A percentile compares a stretch with the other conserved stretches of the same genome.
Evolutionary conservation across 2,888 invertebrate genomes (phyloP).

Genomic region (Cantharis nigra): DNA sequence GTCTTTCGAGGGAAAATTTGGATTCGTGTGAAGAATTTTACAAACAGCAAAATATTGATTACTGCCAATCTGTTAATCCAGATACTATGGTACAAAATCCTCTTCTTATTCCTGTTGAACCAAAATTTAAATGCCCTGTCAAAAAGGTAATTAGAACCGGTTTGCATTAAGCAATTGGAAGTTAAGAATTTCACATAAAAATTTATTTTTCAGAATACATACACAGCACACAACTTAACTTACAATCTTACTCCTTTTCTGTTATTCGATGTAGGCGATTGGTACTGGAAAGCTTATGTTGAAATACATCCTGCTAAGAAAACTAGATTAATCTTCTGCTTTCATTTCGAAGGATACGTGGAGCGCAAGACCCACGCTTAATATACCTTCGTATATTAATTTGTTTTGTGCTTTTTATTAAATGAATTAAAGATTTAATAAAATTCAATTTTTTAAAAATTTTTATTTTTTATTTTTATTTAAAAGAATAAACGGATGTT

Average conservation of each 20-base stretch:
- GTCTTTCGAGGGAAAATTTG: neutral
- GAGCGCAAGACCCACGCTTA: neutral
- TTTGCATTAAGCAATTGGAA: too few relatives aligned
- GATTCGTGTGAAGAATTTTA: neutral
- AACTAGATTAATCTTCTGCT: neutral
- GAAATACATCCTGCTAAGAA: neutral
- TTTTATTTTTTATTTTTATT: too few relatives aligned
- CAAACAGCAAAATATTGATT: neutral
- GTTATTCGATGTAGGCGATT: neutral
- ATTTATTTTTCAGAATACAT: neutral
- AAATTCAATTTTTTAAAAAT: too few relatives aligned
- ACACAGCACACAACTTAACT: neutral
- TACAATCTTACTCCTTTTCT: neutral
- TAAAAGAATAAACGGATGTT: too few relatives aligned
- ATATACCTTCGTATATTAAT: too few relatives aligned
- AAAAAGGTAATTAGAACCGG: neutral
- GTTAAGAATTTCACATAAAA: neutral
- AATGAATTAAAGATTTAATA: too few relatives aligned
- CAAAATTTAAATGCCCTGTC: neutral
- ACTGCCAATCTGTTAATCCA: neutral
- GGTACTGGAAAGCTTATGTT: neutral
- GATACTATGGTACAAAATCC: neutral
- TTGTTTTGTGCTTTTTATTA: too few relatives aligned
- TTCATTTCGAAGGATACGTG: neutral
- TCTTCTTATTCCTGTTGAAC: neutral